phyloP scores from a whole-genome alignment of 2,113 vertebrate species.

The Trinectes maculatus region DNA sequence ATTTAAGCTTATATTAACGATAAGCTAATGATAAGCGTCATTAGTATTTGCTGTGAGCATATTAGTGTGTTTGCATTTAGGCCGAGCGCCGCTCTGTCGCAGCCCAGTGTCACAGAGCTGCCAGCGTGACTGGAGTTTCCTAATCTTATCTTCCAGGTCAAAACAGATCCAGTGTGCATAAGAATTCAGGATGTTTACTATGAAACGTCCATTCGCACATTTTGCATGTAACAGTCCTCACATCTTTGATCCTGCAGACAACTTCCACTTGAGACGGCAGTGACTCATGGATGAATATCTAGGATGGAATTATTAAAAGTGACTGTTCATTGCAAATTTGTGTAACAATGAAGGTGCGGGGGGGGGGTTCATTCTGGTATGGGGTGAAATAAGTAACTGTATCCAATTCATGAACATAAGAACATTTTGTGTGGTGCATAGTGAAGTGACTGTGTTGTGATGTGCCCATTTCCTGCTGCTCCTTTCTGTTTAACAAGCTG shows the following conservation, averaged over 20 bases:
- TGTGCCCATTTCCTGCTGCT: conserved; percentile 17
- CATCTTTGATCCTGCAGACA: background rate
- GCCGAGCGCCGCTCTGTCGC: background rate
- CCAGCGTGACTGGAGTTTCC: background rate
- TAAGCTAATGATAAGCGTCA: background rate
- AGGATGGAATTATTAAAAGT: background rate
- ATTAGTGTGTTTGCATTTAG: background rate
- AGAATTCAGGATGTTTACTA: too few relatives aligned
- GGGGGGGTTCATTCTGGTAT: too few relatives aligned
- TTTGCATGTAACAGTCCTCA: background rate
- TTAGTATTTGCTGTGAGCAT: too few relatives aligned
- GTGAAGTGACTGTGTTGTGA: background rate
- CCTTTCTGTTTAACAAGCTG: conserved; percentile 18
- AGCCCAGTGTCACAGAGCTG: background rate
- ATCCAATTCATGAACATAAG: background rate
- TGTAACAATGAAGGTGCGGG: too few relatives aligned
- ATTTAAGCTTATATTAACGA: background rate
- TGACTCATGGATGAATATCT: background rate
- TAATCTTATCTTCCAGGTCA: background rate
- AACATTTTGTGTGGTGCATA: background rate
- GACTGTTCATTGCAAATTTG: too few relatives aligned
- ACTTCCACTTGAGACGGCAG: background rate
- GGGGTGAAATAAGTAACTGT: conserved; percentile 1
- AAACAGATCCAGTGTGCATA: background rate
- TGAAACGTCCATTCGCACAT: background rate